A percentile compares a stretch with the other conserved stretches of the same genome.
Conservation (phyloP, 1,140 invertebrate genomes). For the Chrysomallon squamiferum region DNA sequence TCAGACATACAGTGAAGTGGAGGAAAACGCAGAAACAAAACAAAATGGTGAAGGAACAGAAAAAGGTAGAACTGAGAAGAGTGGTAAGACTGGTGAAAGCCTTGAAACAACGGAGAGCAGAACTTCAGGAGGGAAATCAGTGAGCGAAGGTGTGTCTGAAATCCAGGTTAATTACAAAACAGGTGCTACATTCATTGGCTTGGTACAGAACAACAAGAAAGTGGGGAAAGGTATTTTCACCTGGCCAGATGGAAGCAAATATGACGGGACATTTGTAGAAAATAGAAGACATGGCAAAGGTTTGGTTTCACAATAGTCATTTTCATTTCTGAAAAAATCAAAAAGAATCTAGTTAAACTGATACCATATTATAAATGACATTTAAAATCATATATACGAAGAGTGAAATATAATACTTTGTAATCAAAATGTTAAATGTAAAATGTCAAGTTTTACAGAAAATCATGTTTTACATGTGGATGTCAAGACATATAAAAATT, state of each 20-base stretch:
- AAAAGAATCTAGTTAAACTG: not conserved
- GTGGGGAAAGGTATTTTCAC: slow-evolving; percentile 54
- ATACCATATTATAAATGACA: not conserved
- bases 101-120: too few relatives aligned
- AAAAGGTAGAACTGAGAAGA: too few relatives aligned
- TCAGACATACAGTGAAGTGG: too few relatives aligned
- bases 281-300: slow-evolving; percentile 58
- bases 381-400: not conserved
- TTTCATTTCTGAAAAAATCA: not conserved
- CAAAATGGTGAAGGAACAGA: too few relatives aligned
- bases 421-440: not conserved
- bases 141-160: too few relatives aligned
- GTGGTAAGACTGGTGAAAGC: too few relatives aligned
- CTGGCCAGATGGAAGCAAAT: slow-evolving; percentile 61
- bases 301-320: slow-evolving; percentile 10
- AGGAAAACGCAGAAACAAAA: too few relatives aligned
- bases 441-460: not conserved
- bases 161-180: slow-evolving; percentile 53
- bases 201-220: slow-evolving; percentile 49
- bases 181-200: slow-evolving; percentile 57
- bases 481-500: too few relatives aligned
- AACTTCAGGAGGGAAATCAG: too few relatives aligned
- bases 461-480: too few relatives aligned
- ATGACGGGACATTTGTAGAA: slow-evolving; percentile 57
- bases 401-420: not conserved